phyloP scores from a whole-genome alignment of 1,140 invertebrate genomes.

The Holcopasites calliopsidis region DNA sequence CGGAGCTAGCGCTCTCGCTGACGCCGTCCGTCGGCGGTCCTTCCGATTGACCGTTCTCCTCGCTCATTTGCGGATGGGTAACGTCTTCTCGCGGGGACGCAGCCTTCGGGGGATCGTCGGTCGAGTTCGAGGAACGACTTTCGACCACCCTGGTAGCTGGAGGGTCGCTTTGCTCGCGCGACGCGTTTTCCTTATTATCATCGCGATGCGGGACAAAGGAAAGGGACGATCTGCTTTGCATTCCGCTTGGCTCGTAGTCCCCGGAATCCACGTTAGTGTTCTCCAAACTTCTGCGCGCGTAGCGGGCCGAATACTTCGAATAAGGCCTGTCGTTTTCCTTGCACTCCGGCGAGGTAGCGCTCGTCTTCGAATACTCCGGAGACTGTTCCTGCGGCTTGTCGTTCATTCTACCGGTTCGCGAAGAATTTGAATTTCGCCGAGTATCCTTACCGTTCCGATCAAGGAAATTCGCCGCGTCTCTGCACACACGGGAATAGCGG shows the following conservation, averaged over 20 bases:
- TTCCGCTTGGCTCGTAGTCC: background rate
- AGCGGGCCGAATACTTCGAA: slow-evolving; percentile 43
- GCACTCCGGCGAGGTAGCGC: background rate
- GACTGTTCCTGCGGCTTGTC: background rate
- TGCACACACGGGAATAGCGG: background rate
- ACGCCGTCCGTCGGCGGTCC: background rate
- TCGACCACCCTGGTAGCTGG: accelerated
- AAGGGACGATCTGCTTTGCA: background rate
- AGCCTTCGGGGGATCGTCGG: background rate
- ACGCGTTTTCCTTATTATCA: background rate
- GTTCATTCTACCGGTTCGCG: background rate
- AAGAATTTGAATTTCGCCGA: no score
- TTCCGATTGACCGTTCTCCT: background rate
- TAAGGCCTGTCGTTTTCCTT: background rate
- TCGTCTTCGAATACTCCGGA: no score
- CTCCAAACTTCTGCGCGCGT: slow-evolving; percentile 53
- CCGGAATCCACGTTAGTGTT: slow-evolving; percentile 56
- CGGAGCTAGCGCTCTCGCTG: background rate
- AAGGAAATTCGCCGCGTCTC: slow-evolving; percentile 14
- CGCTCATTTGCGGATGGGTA: background rate
- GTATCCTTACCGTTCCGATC: background rate
- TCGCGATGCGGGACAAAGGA: background rate
- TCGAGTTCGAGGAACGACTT: no score
- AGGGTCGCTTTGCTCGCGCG: background rate
- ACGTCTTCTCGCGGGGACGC: no score